Base-by-base conservation (phyloP, 1,140 invertebrate genomes). In the Adoxophyes honmai region DNA sequence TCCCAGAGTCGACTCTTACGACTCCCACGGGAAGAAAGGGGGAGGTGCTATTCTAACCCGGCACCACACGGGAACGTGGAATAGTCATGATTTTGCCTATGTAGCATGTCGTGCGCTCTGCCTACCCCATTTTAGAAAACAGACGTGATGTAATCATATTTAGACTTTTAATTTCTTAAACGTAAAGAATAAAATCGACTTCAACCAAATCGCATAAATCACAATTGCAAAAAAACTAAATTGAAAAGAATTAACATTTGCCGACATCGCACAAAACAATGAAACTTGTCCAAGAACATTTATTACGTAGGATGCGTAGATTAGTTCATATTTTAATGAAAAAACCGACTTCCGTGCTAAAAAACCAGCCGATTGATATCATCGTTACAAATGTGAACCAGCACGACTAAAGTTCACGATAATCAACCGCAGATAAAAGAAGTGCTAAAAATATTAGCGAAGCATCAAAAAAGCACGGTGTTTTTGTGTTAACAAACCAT, bases 311-410 rank as follows among this genome's bases (percentile, higher is more conserved):
- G 57, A 65, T 57, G 59, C 21, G 15, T 14, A 58, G 5, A 55
- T 67, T 57, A 56, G 48, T 68, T 68, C 55, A 63, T 52, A 61
- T 60, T 64, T 52, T 42, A 51, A 55, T 42, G 11, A 57, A 68
- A 63, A 62, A 34, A 55, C 35, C 36, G 39, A 51, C 55, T 74
- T 77, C 73, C 75, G 68, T 42, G 42, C 61, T 70, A 78, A 78
- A n/a, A 75, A 78, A 78, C 70, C 42, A 7, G 18, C 21, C 37
- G 36, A 34, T 59, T 57, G 62, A 64, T n/a, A n/a, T 70, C 69
- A 72, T 66, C 66, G 51, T 62, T 34, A 65, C 69, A 70, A 67
- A 68, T 69, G 62, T 33, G 5, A 68, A 71, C 56, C 34, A 42
- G 55, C 57, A n/a, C 38, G 60, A 57, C 62, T 64, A n/a, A 44